phyloP scores from a whole-genome alignment of 2,888 invertebrate species.

The Melanostoma scalare region DNA sequence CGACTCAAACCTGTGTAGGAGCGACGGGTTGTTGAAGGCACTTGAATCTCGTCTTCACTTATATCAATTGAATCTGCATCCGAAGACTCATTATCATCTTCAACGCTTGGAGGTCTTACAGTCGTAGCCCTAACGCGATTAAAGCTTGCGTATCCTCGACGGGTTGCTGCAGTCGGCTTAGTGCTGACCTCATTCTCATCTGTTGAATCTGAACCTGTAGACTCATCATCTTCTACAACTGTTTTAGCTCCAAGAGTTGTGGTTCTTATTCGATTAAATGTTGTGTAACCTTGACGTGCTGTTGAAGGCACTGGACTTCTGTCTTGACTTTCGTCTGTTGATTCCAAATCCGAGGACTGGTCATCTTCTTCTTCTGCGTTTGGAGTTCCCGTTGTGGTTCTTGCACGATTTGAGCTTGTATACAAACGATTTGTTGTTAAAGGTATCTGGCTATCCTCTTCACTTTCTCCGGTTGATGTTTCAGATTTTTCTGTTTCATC shows the following conservation, averaged over 20 bases:
- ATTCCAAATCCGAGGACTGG: background rate
- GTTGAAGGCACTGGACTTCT: conserved; percentile 10
- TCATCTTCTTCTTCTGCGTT: conserved; percentile 2
- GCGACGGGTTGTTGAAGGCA: conserved; percentile 11
- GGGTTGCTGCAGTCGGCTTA: conserved; percentile 20
- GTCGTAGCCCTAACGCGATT: conserved; percentile 47
- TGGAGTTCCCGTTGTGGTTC: background rate
- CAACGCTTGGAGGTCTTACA: background rate
- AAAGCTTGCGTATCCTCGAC: conserved; percentile 5
- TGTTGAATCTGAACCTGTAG: too few species aligned
- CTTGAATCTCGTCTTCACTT: background rate
- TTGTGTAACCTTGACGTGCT: background rate
- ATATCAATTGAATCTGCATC: background rate
- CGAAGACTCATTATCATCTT: too few species aligned
- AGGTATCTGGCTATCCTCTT: background rate
- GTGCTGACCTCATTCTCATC: conserved; percentile 30
- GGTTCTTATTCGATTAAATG: conserved; percentile 23
- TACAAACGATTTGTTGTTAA: conserved; percentile 54
- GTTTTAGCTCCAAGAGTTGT: conserved; percentile 1
- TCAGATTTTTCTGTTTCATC: background rate
- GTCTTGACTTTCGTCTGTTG: conserved; percentile 10
- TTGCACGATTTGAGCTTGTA: conserved; percentile 22
- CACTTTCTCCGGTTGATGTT: background rate
- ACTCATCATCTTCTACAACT: conserved; percentile 1
- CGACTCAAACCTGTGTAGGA: conserved; percentile 6